Percentiles rank a stretch among this genome's conserved stretches.
Evolutionary conservation across 2,888 invertebrate genomes (phyloP).

Genomic region (Exocentrus adspersus): DNA sequence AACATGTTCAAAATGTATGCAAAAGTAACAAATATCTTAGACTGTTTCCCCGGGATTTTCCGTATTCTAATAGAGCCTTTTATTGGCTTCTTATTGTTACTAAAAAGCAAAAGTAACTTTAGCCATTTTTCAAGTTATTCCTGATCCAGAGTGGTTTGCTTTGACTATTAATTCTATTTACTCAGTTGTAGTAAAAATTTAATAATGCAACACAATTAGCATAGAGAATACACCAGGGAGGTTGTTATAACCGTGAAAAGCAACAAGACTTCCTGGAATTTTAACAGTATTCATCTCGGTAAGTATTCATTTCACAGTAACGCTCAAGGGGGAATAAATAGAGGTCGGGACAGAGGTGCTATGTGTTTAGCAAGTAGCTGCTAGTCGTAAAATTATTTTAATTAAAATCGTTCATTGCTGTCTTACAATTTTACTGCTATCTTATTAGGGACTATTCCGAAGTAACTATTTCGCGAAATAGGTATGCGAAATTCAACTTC

Average conservation of each 20-base stretch:
- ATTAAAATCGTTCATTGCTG: slow-evolving; percentile 4
- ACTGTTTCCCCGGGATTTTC: no score
- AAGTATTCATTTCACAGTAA: slow-evolving; percentile 17
- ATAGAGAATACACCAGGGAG: slow-evolving; percentile 8
- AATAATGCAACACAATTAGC: slow-evolving; percentile 12
- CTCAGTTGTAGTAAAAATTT: background rate
- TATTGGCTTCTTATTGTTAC: no score
- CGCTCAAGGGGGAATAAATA: background rate
- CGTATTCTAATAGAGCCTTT: no score
- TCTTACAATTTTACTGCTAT: background rate
- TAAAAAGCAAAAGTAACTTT: no score
- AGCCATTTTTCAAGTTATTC: background rate
- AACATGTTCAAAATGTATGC: no score
- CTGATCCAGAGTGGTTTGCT: background rate
- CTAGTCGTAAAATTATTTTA: slow-evolving; percentile 17
- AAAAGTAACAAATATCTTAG: no score
- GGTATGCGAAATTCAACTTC: no score
- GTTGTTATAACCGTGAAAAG: slow-evolving; percentile 14
- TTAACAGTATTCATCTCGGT: slow-evolving; percentile 18
- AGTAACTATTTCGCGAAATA: no score
- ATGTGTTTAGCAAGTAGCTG: slow-evolving; percentile 17
- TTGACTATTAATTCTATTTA: background rate
- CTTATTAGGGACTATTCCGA: no score
- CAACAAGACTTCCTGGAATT: slow-evolving; percentile 9
- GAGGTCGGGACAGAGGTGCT: background rate